These are phyloP conservation scores for Thamnophis sirtalis DNA, from an alignment of 2,113 vertebrate genomes.

Conservation along the genomic window DNA sequence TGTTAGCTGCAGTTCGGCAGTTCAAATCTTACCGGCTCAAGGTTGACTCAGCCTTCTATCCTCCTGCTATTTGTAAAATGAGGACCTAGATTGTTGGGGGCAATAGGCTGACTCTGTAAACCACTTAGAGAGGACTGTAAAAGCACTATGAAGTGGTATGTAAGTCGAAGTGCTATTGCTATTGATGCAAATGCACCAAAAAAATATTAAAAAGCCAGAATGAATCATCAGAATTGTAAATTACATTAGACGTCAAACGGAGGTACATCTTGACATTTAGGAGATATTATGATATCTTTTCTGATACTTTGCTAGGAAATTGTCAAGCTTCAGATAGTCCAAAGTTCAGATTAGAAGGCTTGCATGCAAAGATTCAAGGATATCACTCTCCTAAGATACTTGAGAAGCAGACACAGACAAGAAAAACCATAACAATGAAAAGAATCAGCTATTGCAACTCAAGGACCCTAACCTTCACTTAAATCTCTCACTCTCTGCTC, in stretches of 20 bases:
- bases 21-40: too few species aligned
- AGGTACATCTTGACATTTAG: slow-evolving; percentile 42
- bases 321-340: background rate
- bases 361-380: background rate
- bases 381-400: background rate
- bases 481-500: background rate
- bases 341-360: background rate
- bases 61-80: too few species aligned
- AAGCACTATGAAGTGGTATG: too few species aligned
- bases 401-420: background rate
- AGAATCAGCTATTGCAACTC: background rate
- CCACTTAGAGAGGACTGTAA: too few species aligned
- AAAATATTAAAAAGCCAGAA: slow-evolving; percentile 50
- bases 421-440: background rate
- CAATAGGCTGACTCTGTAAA: too few species aligned
- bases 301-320: slow-evolving; percentile 41
- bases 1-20: too few species aligned
- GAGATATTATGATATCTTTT: slow-evolving; percentile 50
- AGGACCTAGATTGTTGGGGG: too few species aligned
- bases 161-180: too few species aligned
- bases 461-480: background rate
- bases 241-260: slow-evolving; percentile 41
- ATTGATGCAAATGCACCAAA: slow-evolving; percentile 34
- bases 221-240: slow-evolving; percentile 54
- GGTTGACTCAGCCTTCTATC: too few species aligned